These are phyloP conservation scores for Podarcis lilfordi DNA, from an alignment of 2,797 vertebrate genomes.

Conservation along the genomic window DNA sequence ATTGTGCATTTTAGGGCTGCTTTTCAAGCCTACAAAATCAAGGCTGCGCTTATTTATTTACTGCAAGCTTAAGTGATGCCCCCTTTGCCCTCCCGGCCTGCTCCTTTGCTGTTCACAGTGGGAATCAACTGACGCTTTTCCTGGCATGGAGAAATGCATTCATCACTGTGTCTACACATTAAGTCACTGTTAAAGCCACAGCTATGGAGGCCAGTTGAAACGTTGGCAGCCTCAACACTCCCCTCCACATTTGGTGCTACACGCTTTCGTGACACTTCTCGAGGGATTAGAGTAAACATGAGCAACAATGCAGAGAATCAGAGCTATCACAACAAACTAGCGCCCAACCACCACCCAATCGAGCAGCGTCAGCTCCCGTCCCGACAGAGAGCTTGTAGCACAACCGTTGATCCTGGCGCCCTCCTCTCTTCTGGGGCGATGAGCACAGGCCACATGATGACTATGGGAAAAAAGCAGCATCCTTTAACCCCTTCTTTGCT, in stretches of 20 bases:
- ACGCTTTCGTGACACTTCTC: rapidly evolving
- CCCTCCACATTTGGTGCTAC: neutral
- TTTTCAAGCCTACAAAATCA: neutral
- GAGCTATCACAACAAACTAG: neutral
- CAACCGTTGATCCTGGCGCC: slow-evolving; percentile 4
- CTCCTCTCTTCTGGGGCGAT: neutral
- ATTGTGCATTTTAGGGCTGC: neutral
- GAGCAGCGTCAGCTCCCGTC: neutral
- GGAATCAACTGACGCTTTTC: neutral
- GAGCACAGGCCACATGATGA: neutral
- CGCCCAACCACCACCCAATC: neutral
- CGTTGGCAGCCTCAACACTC: neutral
- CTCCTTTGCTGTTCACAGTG: neutral
- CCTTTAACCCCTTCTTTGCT: slow-evolving; percentile 65
- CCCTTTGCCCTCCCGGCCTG: neutral
- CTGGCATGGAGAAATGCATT: neutral
- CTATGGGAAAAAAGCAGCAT: slow-evolving; percentile 36
- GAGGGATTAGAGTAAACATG: slow-evolving; percentile 8
- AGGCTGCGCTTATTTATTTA: neutral
- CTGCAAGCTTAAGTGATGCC: neutral
- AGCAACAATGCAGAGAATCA: neutral
- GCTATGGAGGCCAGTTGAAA: neutral
- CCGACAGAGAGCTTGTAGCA: slow-evolving; percentile 19
- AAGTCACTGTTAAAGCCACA: neutral
- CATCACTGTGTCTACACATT: neutral